Base-by-base conservation (phyloP, 2,888 invertebrate species). In the Adineta ricciae region DNA sequence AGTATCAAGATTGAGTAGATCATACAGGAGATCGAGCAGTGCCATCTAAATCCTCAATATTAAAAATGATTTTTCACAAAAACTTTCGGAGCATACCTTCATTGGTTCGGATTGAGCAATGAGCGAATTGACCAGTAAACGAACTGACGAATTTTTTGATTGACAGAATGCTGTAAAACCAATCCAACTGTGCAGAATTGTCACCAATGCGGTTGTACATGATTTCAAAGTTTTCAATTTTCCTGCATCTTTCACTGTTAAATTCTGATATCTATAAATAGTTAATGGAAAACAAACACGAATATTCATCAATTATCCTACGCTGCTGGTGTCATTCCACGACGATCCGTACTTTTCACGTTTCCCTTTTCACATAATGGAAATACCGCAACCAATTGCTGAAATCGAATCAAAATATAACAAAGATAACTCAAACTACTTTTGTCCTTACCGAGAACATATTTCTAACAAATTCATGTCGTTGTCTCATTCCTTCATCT, bases 281-380 rank as follows among this genome's bases (percentile, higher is more conserved):
- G 21, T 54, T n/a, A 54, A n/a, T 7, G 1, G n/a, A 54, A 49
- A 49, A 11, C 2, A 8, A 7, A n/a, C 9, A 24, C 21, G n/a
- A 36, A 72, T 14, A 72, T 72, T 36, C 36, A n/a, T n/a, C n/a
- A n/a, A n/a, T 64, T 27, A 11, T 64, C 41, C 24, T 41, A 78
- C 73, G 41, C 24, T 78, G 73, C 41, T 21, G 73, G 73, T 41
- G 73, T 78, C 73, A 78, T 78, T 78, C 73, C 73, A 24, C 73
- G 73, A 41, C 73, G 36, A 78, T 78, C 73, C 24, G 38, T 16
- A 3, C 21, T 41, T 78, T 36, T 78, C 41, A 78, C 1, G 8
- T 24, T 41, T 41, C 73, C 73, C 24, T 78, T 78, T 78, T 78
- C 73, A 41, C 73, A 78, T 7, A 78, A 21, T 19, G 73, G 27